These are phyloP conservation scores for Oreonectes daqikongensis DNA, from an alignment of 2,797 vertebrate genomes.

Conservation along the genomic window DNA sequence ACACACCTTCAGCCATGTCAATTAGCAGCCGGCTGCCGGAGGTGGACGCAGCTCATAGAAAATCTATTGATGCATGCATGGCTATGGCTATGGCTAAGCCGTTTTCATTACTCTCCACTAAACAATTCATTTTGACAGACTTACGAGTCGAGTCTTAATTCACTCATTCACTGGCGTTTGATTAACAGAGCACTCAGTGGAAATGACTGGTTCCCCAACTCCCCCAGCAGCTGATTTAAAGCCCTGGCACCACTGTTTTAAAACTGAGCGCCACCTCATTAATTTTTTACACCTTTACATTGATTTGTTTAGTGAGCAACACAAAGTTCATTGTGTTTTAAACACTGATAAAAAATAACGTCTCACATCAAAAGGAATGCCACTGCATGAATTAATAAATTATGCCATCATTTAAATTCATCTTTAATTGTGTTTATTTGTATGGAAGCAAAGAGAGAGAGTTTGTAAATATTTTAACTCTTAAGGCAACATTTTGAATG, in stretches of 20 bases:
- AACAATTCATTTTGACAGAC: constrained; percentile 62
- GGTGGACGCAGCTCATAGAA: constrained; percentile 43
- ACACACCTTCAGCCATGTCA: constrained; percentile 38
- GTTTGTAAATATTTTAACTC: too few species aligned
- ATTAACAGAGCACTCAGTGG: constrained; percentile 67
- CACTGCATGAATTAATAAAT: too few species aligned
- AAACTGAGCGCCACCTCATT: constrained; percentile 69
- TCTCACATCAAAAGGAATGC: too few species aligned
- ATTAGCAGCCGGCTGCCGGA: constrained; percentile 40
- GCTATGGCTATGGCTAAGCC: constrained; percentile 36
- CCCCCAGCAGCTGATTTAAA: constrained; percentile 66
- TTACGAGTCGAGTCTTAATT: constrained; percentile 57
- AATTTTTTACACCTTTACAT: constrained; percentile 70
- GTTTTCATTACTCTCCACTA: constrained; percentile 56
- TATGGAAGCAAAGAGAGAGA: too few species aligned
- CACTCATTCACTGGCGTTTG: constrained; percentile 54
- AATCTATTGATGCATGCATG: constrained; percentile 28
- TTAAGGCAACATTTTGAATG: too few species aligned
- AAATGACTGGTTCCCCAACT: constrained; percentile 54
- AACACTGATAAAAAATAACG: constrained; percentile 62
- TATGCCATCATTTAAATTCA: too few species aligned
- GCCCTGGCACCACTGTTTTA: constrained; percentile 61
- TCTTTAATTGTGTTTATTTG: too few species aligned
- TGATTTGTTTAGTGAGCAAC: constrained; percentile 69
- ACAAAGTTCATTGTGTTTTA: constrained; percentile 62